Conservation (phyloP, 2,888 invertebrate species). For the Trachelus iudaicus region DNA sequence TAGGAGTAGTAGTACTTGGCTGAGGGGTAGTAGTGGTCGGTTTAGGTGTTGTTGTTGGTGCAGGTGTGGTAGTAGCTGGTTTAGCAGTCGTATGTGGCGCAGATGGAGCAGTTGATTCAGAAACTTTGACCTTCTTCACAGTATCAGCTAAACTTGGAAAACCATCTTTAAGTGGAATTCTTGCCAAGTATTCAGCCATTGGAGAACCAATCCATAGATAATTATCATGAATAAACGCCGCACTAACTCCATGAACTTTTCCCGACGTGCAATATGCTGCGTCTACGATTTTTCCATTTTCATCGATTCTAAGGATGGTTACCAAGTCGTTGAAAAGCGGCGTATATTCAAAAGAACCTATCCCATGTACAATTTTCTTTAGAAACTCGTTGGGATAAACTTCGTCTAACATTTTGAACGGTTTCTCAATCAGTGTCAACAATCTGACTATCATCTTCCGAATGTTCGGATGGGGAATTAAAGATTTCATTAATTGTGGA, state of each 20-base stretch:
- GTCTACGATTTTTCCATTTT: constrained; percentile 78
- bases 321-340: constrained; percentile 20
- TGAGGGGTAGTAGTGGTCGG: constrained; percentile 24
- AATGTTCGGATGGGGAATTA: constrained; percentile 73
- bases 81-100: constrained; percentile 26
- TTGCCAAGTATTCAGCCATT: constrained; percentile 73
- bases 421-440: constrained; percentile 71
- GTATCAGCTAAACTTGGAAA: constrained; percentile 40
- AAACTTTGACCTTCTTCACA: not conserved
- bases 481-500: constrained; percentile 69
- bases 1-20: constrained; percentile 18
- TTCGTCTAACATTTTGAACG: constrained; percentile 73
- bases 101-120: not conserved
- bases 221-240: constrained; percentile 75
- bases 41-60: constrained; percentile 18
- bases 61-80: constrained; percentile 26
- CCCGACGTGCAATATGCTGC: constrained; percentile 74
- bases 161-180: constrained; percentile 71
- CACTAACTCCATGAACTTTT: constrained; percentile 70
- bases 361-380: constrained; percentile 71
- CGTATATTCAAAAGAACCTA: constrained; percentile 48
- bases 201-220: constrained; percentile 78
- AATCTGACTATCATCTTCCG: constrained; percentile 75
- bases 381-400: constrained; percentile 75
- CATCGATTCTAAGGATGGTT: constrained; percentile 71